Conservation (phyloP, 2,113 vertebrate genomes). For the Isichthys henryi region DNA sequence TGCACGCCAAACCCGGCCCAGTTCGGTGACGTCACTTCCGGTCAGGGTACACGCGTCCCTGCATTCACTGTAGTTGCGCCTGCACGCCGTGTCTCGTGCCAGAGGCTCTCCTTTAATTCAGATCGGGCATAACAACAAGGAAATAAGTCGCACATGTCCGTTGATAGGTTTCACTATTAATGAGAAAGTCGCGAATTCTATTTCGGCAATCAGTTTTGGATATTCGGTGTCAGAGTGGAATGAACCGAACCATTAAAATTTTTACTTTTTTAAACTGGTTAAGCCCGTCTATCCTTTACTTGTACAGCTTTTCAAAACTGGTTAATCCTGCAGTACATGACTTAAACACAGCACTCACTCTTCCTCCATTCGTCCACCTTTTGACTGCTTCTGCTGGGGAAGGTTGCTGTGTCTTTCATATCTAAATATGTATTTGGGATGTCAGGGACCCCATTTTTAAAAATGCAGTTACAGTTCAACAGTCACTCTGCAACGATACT, state of each 20-base stretch:
- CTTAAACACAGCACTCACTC: neutral
- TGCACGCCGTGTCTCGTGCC: neutral
- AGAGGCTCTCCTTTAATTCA: neutral
- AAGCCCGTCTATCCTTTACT: neutral
- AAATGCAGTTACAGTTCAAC: neutral
- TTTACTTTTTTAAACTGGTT: neutral
- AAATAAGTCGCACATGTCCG: neutral
- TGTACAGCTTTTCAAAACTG: neutral
- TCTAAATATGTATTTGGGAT: neutral
- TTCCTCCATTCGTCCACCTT: neutral
- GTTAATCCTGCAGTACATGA: neutral
- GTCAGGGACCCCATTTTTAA: neutral
- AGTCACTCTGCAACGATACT: neutral
- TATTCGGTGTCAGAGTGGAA: neutral
- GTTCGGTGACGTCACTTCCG: slow-evolving; percentile 16
- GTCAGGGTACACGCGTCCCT: neutral
- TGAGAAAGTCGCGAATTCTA: neutral
- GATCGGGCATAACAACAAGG: neutral
- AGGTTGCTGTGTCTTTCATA: neutral
- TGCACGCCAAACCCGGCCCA: neutral
- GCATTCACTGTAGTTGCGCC: neutral
- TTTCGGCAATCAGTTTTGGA: neutral
- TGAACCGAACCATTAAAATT: neutral
- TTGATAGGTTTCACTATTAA: neutral
- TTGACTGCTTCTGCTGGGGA: neutral